Percentiles rank a stretch among this genome's conserved stretches.
phyloP scores from a whole-genome alignment of 2,888 invertebrate species.

The Meta bourneti region DNA sequence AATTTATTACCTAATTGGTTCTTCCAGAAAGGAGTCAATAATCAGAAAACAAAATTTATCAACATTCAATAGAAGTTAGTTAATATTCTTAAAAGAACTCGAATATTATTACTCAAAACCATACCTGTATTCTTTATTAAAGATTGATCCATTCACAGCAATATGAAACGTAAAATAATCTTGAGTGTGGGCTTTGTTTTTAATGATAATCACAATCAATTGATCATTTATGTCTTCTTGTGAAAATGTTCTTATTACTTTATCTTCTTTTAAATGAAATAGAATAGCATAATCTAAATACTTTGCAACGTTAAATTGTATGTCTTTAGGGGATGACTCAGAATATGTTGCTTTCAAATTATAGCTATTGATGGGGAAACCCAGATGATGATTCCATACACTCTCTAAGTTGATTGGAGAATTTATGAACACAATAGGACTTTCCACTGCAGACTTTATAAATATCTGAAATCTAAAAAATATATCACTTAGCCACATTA shows the following conservation, averaged over 20 bases:
- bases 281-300: conserved; percentile 80
- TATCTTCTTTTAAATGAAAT: conserved; percentile 79
- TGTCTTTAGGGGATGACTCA: conserved; percentile 78
- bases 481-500: neutral
- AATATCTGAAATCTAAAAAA: conserved; percentile 62
- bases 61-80: neutral
- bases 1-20: neutral
- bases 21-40: no score
- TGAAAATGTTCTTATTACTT: conserved; percentile 79
- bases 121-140: conserved; percentile 54
- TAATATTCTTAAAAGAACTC: neutral
- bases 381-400: conserved; percentile 77
- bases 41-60: neutral
- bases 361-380: conserved; percentile 79
- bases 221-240: conserved; percentile 81
- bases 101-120: neutral
- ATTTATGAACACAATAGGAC: conserved; percentile 45
- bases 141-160: conserved; percentile 27
- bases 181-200: conserved; percentile 19
- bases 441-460: conserved; percentile 29
- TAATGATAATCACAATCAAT: conserved; percentile 69
- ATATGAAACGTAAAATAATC: conserved; percentile 65
- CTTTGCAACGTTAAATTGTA: conserved; percentile 79
- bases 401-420: conserved; percentile 55
- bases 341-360: conserved; percentile 80